Evolutionary conservation across 2,113 vertebrate species (phyloP).

Genomic region (Chaenocephalus aceratus): DNA sequence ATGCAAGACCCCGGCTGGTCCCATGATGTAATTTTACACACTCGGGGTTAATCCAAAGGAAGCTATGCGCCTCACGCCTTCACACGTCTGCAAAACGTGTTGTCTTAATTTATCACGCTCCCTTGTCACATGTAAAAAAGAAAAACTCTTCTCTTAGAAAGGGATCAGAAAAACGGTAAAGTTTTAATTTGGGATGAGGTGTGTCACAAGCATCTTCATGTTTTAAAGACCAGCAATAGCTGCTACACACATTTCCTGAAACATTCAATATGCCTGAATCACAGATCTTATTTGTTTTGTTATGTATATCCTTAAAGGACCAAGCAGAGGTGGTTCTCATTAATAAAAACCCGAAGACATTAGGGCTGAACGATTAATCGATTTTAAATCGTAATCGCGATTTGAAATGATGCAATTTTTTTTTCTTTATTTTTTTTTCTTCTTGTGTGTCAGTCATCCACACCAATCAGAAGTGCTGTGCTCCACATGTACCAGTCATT

Average conservation of each 20-base stretch:
- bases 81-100: not conserved
- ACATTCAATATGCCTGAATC: constrained; percentile 24
- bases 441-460: no score
- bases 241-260: not conserved
- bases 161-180: not conserved
- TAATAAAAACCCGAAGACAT: not conserved
- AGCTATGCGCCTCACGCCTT: constrained; percentile 29
- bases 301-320: not conserved
- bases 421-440: no score
- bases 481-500: no score
- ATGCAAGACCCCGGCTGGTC: constrained; percentile 43
- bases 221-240: constrained; percentile 15
- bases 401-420: no score
- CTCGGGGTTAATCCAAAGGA: constrained; percentile 43
- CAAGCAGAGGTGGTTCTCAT: constrained; percentile 6
- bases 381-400: no score
- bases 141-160: constrained; percentile 9
- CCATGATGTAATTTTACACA: constrained; percentile 61
- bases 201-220: constrained; percentile 47
- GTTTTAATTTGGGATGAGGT: constrained; percentile 46
- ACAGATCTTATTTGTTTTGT: constrained; percentile 13
- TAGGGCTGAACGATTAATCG: no score
- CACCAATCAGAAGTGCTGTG: no score
- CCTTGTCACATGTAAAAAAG: not conserved
- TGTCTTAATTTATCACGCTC: constrained; percentile 18